A percentile compares a stretch with the other conserved stretches of the same genome.
These are phyloP conservation scores for Pectinophora gossypiella DNA, from an alignment of 1,140 invertebrate genomes.

Conservation along the genomic window DNA sequence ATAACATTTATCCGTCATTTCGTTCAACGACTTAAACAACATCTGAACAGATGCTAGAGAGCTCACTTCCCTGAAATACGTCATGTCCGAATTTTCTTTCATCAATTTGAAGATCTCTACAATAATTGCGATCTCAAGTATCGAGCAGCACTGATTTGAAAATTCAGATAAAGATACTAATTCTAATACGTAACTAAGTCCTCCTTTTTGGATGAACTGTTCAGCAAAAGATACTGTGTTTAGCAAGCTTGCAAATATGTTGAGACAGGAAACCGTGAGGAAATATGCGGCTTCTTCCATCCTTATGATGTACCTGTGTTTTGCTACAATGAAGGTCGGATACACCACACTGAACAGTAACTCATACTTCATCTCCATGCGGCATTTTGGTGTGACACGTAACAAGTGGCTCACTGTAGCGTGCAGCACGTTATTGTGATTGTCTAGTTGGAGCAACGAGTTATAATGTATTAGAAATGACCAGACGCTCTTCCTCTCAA, in stretches of 20 bases:
- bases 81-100: constrained; percentile 48
- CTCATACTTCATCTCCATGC: constrained; percentile 74
- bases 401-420: constrained; percentile 77
- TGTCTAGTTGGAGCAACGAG: constrained; percentile 74
- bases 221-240: constrained; percentile 75
- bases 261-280: constrained; percentile 77
- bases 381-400: constrained; percentile 75
- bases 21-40: constrained; percentile 72
- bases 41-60: constrained; percentile 67
- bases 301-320: constrained; percentile 64
- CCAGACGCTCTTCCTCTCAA: constrained; percentile 70
- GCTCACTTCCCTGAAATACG: constrained; percentile 52
- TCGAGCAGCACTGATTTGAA: constrained; percentile 76
- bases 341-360: constrained; percentile 78
- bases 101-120: constrained; percentile 76
- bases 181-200: constrained; percentile 74
- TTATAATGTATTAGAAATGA: constrained; percentile 77
- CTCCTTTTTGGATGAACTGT: constrained; percentile 76
- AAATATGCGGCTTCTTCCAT: constrained; percentile 74
- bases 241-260: constrained; percentile 77
- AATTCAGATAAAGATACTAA: constrained; percentile 75
- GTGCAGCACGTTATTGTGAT: constrained; percentile 76
- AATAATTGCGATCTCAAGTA: constrained; percentile 78
- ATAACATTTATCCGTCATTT: constrained; percentile 64
- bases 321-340: constrained; percentile 77